These are phyloP conservation scores for Eustalomyia histrio DNA, from an alignment of 2,888 invertebrate genomes.

Conservation along the genomic window DNA sequence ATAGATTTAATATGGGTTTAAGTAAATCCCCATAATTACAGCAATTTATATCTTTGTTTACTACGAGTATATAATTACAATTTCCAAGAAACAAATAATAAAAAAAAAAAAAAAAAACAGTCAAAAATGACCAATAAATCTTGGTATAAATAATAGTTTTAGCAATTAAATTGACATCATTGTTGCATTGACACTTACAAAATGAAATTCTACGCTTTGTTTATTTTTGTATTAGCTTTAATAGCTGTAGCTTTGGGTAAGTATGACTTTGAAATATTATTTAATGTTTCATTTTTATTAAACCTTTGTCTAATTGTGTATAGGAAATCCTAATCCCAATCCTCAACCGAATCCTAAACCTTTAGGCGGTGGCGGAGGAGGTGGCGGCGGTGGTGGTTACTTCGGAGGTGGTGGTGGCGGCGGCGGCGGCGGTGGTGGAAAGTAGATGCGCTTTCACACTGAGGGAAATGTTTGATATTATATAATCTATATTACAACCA, in stretches of 20 bases:
- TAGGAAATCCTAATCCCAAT: constrained; percentile 46
- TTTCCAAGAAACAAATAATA: no score
- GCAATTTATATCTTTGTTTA: no score
- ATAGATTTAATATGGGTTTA: no score
- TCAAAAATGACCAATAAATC: no score
- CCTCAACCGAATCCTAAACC: constrained; percentile 44
- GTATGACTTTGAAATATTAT: neutral
- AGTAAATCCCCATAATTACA: no score
- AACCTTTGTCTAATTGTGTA: neutral
- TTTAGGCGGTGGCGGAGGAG: constrained; percentile 57
- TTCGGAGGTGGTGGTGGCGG: no score
- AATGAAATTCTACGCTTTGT: constrained; percentile 56
- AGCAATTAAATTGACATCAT: constrained; percentile 23
- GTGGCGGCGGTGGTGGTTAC: constrained; percentile 29
- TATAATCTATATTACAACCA: no score
- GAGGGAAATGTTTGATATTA: no score
- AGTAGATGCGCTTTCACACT: neutral
- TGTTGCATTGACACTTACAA: constrained; percentile 3
- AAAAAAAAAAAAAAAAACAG: no score
- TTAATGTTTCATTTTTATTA: neutral
- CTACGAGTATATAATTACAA: no score
- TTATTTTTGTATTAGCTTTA: constrained; percentile 44
- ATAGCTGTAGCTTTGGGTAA: constrained; percentile 54
- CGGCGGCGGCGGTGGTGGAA: constrained; percentile 47
- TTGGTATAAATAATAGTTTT: constrained; percentile 47